Evolutionary conservation across 2,113 vertebrate genomes (phyloP), one percentile per base, ranked within the genome.

Genomic region (Myocastor coypus): DNA sequence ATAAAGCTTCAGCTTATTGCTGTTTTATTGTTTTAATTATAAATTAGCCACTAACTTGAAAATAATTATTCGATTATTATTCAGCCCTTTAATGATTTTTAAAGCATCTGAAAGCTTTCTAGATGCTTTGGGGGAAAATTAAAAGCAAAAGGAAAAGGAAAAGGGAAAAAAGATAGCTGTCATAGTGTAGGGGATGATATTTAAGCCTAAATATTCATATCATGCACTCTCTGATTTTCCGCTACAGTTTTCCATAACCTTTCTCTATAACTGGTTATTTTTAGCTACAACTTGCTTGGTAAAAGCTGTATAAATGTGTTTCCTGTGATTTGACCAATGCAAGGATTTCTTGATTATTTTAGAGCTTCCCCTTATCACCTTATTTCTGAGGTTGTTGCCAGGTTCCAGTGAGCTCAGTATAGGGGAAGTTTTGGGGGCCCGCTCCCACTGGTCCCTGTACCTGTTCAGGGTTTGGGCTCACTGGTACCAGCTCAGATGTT

Each of bases 11-110:
- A 87, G 17, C 14, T 14, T 4, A 22, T 89, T 85, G 34, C 81
- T 87, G 59, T 75, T 93, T 96, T 82, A 61, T 83, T 82, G 57
- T 73, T 94, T 96, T 89, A 63, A 52, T 83, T 22, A 86, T 83
- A 91, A 71, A 7, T 66, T 40, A 89, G 20, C 34, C 2, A 28
- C 50, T 89, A 80, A 87, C 46, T 81, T 80, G 57, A 57, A 87
- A 69, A 52, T 94, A 64, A 92, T 81, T 87, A 52, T 71, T n/a
- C 55, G 24, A 81, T 50, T 59, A 68, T 89, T 17, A 61, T 85
- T 95, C 3, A n/a, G 4, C 91, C 50, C 42, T 50, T 77, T n/a
- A 69, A 19, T 63, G 14, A 78, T 84, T 66, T 69, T 91, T 71
- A 68, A 73, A 57, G 5, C 55, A 80, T 63, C 22, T 64, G 6